These are phyloP conservation scores for Cynoglossus semilaevis DNA, from an alignment of 2,113 vertebrate species.

Conservation along the genomic window DNA sequence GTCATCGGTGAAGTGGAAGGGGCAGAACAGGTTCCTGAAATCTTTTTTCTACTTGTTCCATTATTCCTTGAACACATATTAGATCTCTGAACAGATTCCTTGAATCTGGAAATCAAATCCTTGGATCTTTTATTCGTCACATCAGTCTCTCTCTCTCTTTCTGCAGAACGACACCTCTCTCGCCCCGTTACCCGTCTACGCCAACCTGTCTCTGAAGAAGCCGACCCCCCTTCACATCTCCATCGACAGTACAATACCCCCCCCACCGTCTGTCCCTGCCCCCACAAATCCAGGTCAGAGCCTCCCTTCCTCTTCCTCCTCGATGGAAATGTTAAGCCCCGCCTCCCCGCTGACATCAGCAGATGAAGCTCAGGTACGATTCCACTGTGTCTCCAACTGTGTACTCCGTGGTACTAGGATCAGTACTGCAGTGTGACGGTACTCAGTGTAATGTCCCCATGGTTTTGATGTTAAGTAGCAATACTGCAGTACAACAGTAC, in stretches of 20 bases:
- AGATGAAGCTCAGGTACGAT: conserved; percentile 78
- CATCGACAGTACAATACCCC: background rate
- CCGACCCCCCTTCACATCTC: conserved; percentile 11
- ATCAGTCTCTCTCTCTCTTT: conserved; percentile 10
- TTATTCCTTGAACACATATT: no score
- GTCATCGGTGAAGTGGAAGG: background rate
- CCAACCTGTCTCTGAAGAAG: conserved; percentile 77
- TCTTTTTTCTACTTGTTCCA: no score
- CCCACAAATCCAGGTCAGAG: background rate
- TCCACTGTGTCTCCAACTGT: background rate
- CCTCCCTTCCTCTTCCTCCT: conserved; percentile 7
- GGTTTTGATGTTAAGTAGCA: no score
- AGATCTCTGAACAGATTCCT: no score
- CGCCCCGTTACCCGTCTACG: conserved; percentile 70
- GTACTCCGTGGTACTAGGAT: background rate
- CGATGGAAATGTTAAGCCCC: conserved; percentile 26
- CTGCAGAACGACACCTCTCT: conserved; percentile 25
- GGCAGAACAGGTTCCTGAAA: no score
- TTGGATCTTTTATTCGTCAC: no score
- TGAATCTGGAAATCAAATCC: no score
- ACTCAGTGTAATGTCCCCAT: background rate
- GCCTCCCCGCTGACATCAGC: conserved; percentile 22
- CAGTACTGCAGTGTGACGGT: background rate
- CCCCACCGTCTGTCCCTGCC: background rate
- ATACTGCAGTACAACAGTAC: background rate